Evolutionary conservation across 2,888 invertebrate species (phyloP).

Genomic region (Homarus gammarus): DNA sequence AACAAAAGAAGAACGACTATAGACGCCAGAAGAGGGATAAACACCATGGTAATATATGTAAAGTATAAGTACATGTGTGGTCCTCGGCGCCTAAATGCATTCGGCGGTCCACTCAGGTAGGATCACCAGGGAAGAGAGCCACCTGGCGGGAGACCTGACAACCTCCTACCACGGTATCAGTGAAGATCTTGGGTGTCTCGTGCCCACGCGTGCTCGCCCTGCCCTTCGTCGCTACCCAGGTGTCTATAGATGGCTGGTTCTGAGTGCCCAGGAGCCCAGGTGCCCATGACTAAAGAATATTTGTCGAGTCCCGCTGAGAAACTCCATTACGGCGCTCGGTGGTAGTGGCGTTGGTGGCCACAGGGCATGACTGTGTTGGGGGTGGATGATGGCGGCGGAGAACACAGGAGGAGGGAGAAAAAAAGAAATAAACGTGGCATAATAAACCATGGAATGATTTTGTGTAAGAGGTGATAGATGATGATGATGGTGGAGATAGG

Average conservation of each 20-base stretch:
- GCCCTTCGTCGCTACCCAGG: not conserved
- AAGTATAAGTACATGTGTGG: too few species aligned
- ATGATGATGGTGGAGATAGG: too few species aligned
- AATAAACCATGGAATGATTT: too few species aligned
- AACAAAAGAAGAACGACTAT: too few species aligned
- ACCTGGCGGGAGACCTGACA: too few species aligned
- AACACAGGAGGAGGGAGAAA: not conserved
- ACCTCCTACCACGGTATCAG: too few species aligned
- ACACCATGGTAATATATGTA: too few species aligned
- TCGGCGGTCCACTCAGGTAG: too few species aligned
- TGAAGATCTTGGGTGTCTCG: not conserved
- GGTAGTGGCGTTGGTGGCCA: not conserved
- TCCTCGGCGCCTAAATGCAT: too few species aligned
- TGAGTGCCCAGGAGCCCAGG: slow-evolving; percentile 18
- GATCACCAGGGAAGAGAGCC: too few species aligned
- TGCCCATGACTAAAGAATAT: slow-evolving; percentile 57
- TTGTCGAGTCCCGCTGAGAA: slow-evolving; percentile 55
- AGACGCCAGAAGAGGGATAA: too few species aligned
- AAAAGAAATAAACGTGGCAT: not conserved
- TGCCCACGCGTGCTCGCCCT: not conserved
- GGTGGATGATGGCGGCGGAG: not conserved
- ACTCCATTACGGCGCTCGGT: slow-evolving; percentile 20
- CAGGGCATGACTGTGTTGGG: not conserved
- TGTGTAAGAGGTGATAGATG: too few species aligned
- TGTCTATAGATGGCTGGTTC: not conserved